Evolutionary conservation across 37 sponge, comb jelly and placozoan species (phyloP).

Genomic region (Petrosia ficiformis): DNA sequence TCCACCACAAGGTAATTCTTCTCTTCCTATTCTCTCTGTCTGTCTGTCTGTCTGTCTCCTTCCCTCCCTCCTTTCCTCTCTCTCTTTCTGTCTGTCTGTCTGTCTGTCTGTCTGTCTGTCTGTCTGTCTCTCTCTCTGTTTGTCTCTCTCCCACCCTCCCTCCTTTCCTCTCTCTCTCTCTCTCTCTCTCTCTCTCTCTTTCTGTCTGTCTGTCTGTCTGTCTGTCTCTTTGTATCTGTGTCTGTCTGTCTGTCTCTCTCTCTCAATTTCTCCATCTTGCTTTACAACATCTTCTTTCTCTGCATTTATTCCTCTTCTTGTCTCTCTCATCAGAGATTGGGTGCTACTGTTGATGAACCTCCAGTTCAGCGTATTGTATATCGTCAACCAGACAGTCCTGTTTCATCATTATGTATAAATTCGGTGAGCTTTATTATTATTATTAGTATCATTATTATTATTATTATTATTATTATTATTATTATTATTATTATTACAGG

Average conservation of each 20-base stretch:
- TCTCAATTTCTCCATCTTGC: too few relatives aligned
- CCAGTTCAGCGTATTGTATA: conserved; percentile 38
- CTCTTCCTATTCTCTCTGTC: background rate
- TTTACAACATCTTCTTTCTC: background rate
- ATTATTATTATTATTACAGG: conserved; percentile 22
- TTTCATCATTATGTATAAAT: conserved; percentile 63
- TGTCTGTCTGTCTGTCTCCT: too few relatives aligned
- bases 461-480: background rate
- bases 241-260: too few relatives aligned
- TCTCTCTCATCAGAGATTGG: background rate
- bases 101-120: too few relatives aligned
- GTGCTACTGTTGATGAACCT: conserved; percentile 21
- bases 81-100: too few relatives aligned
- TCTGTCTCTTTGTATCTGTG: too few relatives aligned
- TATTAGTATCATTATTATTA: background rate
- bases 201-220: too few relatives aligned
- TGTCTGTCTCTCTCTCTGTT: too few relatives aligned
- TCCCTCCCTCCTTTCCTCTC: too few relatives aligned
- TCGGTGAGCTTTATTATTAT: conserved; percentile 29
- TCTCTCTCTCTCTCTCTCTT: too few relatives aligned
- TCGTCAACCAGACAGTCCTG: conserved; percentile 44
- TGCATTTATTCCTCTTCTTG: background rate
- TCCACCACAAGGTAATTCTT: conserved; percentile 36
- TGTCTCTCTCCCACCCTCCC: too few relatives aligned
- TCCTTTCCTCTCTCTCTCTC: too few relatives aligned